Evolutionary conservation across 2,113 vertebrate genomes (phyloP).

Genomic region (Zeus faber): DNA sequence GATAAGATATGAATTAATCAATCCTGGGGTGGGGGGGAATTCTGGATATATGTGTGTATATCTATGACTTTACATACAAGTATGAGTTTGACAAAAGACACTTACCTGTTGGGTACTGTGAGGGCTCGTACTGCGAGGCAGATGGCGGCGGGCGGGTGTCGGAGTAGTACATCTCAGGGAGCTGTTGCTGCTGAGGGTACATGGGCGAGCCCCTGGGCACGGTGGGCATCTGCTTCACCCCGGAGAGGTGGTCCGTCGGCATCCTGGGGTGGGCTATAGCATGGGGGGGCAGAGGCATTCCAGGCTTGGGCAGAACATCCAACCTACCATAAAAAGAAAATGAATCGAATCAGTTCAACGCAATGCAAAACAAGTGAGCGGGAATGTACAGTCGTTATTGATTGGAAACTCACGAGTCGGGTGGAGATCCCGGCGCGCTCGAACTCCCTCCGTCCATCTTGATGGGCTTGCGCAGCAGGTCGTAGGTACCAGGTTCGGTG

Average conservation of each 20-base stretch:
- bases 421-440: conserved; percentile 91
- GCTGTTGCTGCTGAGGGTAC: conserved; percentile 76
- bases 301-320: conserved; percentile 81
- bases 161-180: conserved; percentile 86
- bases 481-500: conserved; percentile 83
- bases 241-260: conserved; percentile 79
- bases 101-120: conserved; percentile 85
- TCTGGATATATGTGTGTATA: no score
- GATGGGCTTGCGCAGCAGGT: conserved; percentile 82
- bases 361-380: not conserved
- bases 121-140: conserved; percentile 86
- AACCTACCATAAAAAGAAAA: conserved; percentile 66
- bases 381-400: no score
- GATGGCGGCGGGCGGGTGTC: conserved; percentile 80
- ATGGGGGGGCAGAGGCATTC: conserved; percentile 84
- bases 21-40: no score
- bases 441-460: conserved; percentile 88
- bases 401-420: conserved; percentile 83
- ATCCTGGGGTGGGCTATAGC: conserved; percentile 77
- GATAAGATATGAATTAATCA: no score
- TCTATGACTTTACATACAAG: no score
- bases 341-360: not conserved
- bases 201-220: conserved; percentile 84
- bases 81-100: no score
- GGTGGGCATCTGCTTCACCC: conserved; percentile 86